Percentiles rank a stretch among this genome's conserved stretches.
These are phyloP conservation scores for Phalacrocorax carbo DNA, from an alignment of 2,113 vertebrate genomes.

Conservation along the genomic window DNA sequence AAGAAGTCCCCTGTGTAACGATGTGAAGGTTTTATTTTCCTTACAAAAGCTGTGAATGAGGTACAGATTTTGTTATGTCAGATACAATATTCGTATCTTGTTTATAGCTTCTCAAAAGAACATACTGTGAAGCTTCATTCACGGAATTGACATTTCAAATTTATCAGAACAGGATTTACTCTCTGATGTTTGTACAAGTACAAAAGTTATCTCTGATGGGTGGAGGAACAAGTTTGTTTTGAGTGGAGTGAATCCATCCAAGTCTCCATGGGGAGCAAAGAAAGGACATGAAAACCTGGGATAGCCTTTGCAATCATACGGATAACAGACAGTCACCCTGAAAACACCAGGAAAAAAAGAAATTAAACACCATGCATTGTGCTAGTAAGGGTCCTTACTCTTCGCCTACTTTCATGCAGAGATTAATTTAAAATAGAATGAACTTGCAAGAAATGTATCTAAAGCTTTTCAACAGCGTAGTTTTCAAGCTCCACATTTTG, in stretches of 20 bases:
- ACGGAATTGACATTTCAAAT: conserved; percentile 22
- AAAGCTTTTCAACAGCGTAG: background rate
- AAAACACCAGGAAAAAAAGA: background rate
- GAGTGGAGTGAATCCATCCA: background rate
- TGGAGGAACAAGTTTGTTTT: conserved; percentile 39
- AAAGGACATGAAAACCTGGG: conserved; percentile 14
- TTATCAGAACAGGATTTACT: conserved; percentile 51
- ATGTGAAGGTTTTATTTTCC: conserved; percentile 23
- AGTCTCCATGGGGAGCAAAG: background rate
- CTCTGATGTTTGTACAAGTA: background rate
- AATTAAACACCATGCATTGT: background rate
- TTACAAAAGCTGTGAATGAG: conserved; percentile 13
- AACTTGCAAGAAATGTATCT: background rate
- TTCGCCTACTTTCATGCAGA: background rate
- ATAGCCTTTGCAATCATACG: background rate
- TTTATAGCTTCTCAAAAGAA: conserved; percentile 24
- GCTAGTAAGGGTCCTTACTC: background rate
- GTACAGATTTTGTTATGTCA: conserved; percentile 16
- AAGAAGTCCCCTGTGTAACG: background rate
- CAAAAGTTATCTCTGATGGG: conserved; percentile 37
- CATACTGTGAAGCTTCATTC: conserved; percentile 43
- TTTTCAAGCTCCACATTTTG: background rate
- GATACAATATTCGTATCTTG: conserved; percentile 11
- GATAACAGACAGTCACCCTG: background rate
- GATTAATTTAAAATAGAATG: background rate